These are phyloP conservation scores for Equus przewalskii DNA, from an alignment of 2,113 vertebrate species.

Conservation along the genomic window DNA sequence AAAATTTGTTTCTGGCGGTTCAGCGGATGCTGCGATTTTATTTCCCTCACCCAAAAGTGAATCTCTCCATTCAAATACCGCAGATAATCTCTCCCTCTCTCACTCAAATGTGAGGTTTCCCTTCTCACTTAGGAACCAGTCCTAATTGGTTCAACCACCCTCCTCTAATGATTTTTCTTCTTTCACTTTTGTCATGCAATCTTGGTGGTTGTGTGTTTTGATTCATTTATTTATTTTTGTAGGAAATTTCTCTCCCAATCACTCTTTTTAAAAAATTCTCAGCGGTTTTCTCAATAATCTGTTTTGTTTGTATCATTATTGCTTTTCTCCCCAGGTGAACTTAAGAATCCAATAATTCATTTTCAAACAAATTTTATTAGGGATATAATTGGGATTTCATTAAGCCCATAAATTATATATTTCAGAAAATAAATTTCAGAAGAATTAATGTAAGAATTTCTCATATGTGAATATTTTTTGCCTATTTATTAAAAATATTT, in stretches of 20 bases:
- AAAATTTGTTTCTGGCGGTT: background rate
- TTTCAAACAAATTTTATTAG: slow-evolving; percentile 43
- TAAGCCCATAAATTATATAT: slow-evolving; percentile 55
- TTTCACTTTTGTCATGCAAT: background rate
- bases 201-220: background rate
- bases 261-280: background rate
- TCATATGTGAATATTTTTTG: background rate
- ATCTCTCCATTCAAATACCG: background rate
- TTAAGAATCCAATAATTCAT: slow-evolving; percentile 56
- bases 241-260: slow-evolving; percentile 15
- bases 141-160: background rate
- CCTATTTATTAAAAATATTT: background rate
- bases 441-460: background rate
- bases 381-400: slow-evolving; percentile 46
- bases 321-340: background rate
- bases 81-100: background rate
- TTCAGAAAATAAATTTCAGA: background rate
- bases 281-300: background rate
- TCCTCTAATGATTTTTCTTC: background rate
- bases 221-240: background rate
- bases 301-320: background rate
- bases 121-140: background rate
- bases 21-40: background rate
- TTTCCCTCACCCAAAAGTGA: background rate
- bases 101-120: background rate